These are phyloP conservation scores for Drosophila elegans DNA, from an alignment of 1,140 invertebrate genomes.

Conservation along the genomic window DNA sequence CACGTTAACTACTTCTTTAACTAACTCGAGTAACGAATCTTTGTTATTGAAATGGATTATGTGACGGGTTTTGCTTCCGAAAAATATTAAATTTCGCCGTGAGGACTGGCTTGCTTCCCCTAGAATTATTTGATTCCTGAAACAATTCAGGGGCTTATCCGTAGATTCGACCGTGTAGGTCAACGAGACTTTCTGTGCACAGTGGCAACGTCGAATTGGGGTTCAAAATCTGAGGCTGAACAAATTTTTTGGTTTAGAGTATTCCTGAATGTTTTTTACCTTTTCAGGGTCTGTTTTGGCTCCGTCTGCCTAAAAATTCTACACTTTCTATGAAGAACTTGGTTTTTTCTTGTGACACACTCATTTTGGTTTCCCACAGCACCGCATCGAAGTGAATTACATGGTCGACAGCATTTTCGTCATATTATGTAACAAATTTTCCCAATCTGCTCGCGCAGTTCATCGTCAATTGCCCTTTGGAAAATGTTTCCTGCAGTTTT, in stretches of 20 bases:
- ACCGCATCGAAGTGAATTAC: not conserved
- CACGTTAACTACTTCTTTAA: not conserved
- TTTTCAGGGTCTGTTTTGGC: not conserved
- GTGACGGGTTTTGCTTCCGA: not conserved
- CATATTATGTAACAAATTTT: not conserved
- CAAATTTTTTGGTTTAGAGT: not conserved
- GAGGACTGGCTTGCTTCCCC: not conserved
- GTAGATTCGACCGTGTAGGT: not conserved
- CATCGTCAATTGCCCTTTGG: not conserved
- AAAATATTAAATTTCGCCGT: not conserved
- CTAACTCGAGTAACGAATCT: not conserved
- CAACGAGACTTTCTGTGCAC: not conserved
- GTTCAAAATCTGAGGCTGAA: not conserved
- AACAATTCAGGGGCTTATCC: not conserved
- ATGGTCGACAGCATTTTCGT: not conserved
- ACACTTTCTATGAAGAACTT: not conserved
- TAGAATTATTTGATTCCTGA: not conserved
- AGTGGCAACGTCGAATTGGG: not conserved
- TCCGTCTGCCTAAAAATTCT: not conserved
- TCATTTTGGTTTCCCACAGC: not conserved
- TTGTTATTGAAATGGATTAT: not conserved
- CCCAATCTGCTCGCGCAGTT: not conserved
- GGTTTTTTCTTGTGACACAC: not conserved
- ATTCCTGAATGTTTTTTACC: not conserved
- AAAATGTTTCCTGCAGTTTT: not conserved